A percentile compares a stretch with the other conserved stretches of the same genome.
Evolutionary conservation across 2,797 vertebrate genomes (phyloP).

Genomic region (Trichosurus vulpecula): DNA sequence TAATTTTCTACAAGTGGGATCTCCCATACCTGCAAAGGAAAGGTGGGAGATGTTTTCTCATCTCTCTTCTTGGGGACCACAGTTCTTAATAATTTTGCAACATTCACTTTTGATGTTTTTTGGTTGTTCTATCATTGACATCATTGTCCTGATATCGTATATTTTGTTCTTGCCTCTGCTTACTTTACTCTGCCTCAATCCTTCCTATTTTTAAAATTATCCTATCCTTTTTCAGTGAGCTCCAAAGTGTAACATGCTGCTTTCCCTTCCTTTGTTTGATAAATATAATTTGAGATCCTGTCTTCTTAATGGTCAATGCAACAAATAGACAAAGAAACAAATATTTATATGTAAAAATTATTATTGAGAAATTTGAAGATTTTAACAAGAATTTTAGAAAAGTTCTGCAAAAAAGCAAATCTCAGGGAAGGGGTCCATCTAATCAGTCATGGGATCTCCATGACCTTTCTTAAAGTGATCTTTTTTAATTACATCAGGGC

Average conservation of each 20-base stretch:
- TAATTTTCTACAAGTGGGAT: neutral
- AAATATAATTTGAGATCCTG: neutral
- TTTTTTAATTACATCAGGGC: neutral
- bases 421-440: neutral
- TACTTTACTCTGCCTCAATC: neutral
- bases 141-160: neutral
- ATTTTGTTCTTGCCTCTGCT: neutral
- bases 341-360: neutral
- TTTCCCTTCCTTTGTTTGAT: neutral
- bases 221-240: neutral
- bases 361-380: neutral
- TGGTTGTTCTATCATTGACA: neutral
- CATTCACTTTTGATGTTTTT: neutral
- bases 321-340: neutral
- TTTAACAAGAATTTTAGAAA: neutral
- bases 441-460: neutral
- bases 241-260: neutral
- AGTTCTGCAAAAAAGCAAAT: neutral
- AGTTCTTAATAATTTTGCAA: neutral
- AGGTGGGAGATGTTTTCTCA: neutral
- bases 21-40: neutral
- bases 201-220: conserved; percentile 21
- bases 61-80: neutral
- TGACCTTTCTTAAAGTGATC: neutral
- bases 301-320: neutral